Evolutionary conservation across 2,888 invertebrate species (phyloP).

Genomic region (Megastigmus dorsalis): DNA sequence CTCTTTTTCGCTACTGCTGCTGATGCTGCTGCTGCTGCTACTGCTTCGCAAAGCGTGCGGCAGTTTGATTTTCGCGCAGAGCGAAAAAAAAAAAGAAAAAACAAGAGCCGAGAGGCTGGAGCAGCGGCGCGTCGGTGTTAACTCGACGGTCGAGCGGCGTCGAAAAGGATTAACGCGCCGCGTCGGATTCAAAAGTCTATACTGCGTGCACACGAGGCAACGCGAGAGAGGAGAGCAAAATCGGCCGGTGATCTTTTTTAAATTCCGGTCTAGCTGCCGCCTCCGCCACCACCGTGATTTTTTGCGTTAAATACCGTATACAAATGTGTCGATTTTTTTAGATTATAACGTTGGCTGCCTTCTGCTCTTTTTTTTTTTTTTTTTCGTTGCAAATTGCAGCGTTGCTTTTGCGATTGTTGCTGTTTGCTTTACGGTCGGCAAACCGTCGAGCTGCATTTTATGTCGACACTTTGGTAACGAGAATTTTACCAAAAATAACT

Average conservation of each 20-base stretch:
- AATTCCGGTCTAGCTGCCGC: conserved; percentile 11
- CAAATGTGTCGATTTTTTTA: conserved; percentile 5
- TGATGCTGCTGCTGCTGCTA: too few species aligned
- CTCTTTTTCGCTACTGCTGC: too few species aligned
- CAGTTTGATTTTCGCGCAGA: conserved; percentile 41
- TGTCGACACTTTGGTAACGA: too few species aligned
- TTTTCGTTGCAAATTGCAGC: background rate
- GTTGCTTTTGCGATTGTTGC: too few species aligned
- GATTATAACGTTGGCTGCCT: background rate
- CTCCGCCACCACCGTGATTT: background rate
- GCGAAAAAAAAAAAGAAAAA: conserved; percentile 17
- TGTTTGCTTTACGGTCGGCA: too few species aligned
- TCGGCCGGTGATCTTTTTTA: conserved; percentile 36
- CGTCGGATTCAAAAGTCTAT: conserved; percentile 18
- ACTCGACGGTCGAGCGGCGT: conserved; percentile 29
- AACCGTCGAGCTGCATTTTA: too few species aligned
- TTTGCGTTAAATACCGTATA: background rate
- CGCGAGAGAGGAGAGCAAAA: background rate
- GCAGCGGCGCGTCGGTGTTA: conserved; percentile 11
- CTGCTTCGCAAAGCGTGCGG: too few species aligned
- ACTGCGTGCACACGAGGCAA: background rate
- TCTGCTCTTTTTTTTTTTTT: background rate
- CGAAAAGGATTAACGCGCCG: conserved; percentile 42
- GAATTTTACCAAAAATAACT: too few species aligned
- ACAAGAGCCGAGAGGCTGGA: too few species aligned